These are phyloP conservation scores for Aphelocoma californica DNA, from an alignment of 2,797 vertebrate species.

Conservation along the genomic window DNA sequence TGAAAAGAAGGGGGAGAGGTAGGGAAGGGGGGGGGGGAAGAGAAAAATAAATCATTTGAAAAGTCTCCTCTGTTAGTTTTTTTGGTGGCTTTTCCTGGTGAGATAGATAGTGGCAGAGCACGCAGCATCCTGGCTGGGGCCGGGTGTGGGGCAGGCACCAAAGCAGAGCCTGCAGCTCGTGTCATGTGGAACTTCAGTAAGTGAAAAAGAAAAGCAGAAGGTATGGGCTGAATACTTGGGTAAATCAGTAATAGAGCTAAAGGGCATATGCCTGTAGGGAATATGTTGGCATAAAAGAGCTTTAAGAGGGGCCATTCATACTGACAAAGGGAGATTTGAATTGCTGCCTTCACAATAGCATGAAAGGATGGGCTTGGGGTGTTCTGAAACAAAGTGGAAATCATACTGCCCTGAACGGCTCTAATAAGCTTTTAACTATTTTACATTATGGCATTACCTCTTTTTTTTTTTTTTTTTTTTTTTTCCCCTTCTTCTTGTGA, in stretches of 20 bases:
- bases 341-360: conserved; percentile 92
- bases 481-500: conserved; percentile 68
- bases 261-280: conserved; percentile 92
- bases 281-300: conserved; percentile 88
- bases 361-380: conserved; percentile 93
- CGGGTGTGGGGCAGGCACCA: conserved; percentile 44
- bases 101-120: conserved; percentile 65
- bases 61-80: conserved; percentile 46
- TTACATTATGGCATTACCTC: conserved; percentile 84
- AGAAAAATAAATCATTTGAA: conserved; percentile 72
- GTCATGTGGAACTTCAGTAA: conserved; percentile 87
- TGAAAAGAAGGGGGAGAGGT: conserved; percentile 48
- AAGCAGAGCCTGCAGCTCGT: conserved; percentile 74
- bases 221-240: conserved; percentile 90
- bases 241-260: conserved; percentile 99
- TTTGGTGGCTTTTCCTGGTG: conserved; percentile 48
- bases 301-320: conserved; percentile 92
- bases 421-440: conserved; percentile 98
- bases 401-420: conserved; percentile 89
- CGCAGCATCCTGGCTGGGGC: conserved; percentile 68
- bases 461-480: not conserved
- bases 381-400: conserved; percentile 93
- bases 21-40: not conserved
- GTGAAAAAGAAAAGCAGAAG: conserved; percentile 89
- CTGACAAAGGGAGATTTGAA: conserved; percentile 92